Evolutionary conservation across 1,140 invertebrate genomes (phyloP).

Genomic region (Conus betulinus): DNA sequence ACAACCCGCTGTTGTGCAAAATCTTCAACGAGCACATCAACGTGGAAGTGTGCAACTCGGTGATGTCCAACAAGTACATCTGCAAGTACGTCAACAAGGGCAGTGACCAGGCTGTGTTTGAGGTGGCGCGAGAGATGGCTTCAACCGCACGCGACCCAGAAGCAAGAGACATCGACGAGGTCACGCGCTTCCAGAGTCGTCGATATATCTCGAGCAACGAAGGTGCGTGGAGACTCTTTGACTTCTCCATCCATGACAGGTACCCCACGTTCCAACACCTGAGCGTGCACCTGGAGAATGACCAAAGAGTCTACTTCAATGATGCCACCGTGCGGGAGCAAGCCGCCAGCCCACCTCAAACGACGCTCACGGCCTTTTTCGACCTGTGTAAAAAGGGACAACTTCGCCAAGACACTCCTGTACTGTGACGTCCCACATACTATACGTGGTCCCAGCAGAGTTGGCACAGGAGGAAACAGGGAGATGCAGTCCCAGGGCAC

Average conservation of each 20-base stretch:
- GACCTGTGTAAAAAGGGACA: conserved; percentile 40
- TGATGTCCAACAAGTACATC: conserved; percentile 53
- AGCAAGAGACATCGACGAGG: conserved; percentile 30
- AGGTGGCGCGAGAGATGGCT: conserved; percentile 42
- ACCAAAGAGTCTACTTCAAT: conserved; percentile 75
- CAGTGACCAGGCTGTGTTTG: conserved; percentile 38
- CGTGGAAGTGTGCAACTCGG: conserved; percentile 50
- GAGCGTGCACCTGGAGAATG: conserved; percentile 76
- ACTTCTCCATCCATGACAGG: conserved; percentile 71
- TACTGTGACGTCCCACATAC: conserved; percentile 66
- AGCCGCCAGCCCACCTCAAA: conserved; percentile 61
- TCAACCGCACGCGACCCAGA: too few relatives aligned
- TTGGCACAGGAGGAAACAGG: conserved; percentile 20
- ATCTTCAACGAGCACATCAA: conserved; percentile 50
- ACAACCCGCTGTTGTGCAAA: too few relatives aligned
- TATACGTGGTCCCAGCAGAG: conserved; percentile 57
- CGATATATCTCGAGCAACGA: conserved; percentile 63
- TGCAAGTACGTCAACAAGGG: conserved; percentile 53
- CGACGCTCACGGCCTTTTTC: conserved; percentile 75
- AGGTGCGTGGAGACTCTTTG: conserved; percentile 62
- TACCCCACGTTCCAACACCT: conserved; percentile 70
- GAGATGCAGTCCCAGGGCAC: too few relatives aligned
- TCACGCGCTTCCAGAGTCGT: conserved; percentile 44
- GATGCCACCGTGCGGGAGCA: conserved; percentile 55
- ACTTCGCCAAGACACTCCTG: conserved; percentile 64